Base-by-base conservation (phyloP, 2,113 vertebrate species). In the Clupea harengus region DNA sequence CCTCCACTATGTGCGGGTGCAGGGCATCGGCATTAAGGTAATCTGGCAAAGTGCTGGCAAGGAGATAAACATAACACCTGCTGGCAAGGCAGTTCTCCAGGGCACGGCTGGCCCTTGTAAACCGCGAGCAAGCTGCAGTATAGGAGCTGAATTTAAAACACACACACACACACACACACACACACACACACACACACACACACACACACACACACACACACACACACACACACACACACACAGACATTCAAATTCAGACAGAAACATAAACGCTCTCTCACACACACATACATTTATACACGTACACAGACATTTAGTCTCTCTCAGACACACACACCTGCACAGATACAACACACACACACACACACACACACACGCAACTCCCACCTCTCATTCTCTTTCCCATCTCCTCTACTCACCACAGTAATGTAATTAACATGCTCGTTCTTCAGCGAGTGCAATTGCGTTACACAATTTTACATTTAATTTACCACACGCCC, bases 21-120 rank as follows among this genome's bases (percentile, higher is more conserved):
- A 82, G 90, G 89, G 89, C 82, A 52, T 90, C 86, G 47, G n/a
- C 52, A 90, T 88, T 84, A 57, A 87, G 90, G 89, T 91, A 91
- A 93, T 94, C 93, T 92, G 91, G 54, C 54, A 60, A 89, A 94
- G 92, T 92, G 91, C 91, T 92, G 92, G 93, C 91, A 91, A 84
- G 54, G 54, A 87, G 87, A 87, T 85, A 85, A 60, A 88, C 89
- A 89, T 90, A 90, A 89, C 93, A 94, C 93, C 93, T 95, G 93
- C 93, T 91, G 92, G 87, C 72, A 60, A 20, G 54, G 54, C 54
- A 60, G 25, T 44, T 32, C 72, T 78, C 20, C 90, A 89, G 84
- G 88, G 91, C 89, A 67, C 89, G 89, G 89, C 91, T 92, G 32
- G 85, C 83, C 84, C 88, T 93, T 93, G 92, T 93, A 92, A 78